phyloP scores from a whole-genome alignment of 2,797 vertebrate genomes.

The Cephalopachus bancanus region DNA sequence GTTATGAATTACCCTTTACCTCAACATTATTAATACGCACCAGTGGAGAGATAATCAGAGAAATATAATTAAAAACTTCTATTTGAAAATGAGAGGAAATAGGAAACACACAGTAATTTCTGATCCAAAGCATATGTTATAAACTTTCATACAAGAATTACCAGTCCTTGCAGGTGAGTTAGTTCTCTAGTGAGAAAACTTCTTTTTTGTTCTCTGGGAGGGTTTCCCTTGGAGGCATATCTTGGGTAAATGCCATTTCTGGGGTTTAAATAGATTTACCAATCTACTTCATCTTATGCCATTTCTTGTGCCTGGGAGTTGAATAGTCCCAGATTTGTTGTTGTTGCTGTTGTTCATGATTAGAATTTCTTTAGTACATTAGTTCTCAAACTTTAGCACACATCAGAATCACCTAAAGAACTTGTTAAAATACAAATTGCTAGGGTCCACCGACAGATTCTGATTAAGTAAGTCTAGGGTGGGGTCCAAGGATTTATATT shows the following conservation, averaged over 20 bases:
- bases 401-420: background rate
- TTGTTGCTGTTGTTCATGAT: background rate
- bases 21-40: background rate
- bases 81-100: background rate
- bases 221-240: background rate
- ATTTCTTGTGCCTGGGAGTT: slow-evolving; percentile 4
- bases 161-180: background rate
- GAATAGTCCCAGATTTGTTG: background rate
- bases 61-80: background rate
- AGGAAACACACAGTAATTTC: slow-evolving; percentile 1
- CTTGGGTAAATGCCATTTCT: background rate
- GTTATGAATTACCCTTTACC: background rate
- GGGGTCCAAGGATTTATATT: background rate
- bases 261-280: background rate
- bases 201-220: background rate
- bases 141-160: background rate
- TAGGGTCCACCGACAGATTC: background rate
- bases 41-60: background rate
- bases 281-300: background rate
- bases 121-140: background rate
- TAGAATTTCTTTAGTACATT: background rate
- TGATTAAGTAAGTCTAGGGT: background rate
- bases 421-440: background rate
- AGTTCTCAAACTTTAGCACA: background rate
- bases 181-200: background rate